Evolutionary conservation across 2,888 invertebrate species (phyloP).

Genomic region (Lycocerus yunnanus): DNA sequence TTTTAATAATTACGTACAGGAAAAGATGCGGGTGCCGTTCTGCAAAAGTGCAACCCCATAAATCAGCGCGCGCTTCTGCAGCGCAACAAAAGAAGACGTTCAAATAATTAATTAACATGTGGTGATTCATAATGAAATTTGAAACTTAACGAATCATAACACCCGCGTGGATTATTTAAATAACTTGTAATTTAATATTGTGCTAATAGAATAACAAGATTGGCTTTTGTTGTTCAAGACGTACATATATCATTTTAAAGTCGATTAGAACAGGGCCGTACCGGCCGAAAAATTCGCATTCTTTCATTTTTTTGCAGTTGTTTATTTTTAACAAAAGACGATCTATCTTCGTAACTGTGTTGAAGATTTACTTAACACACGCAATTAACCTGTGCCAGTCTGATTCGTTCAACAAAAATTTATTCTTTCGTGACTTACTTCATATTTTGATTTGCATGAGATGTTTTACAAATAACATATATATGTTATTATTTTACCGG

Average conservation of each 20-base stretch:
- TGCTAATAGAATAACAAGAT: slow-evolving; percentile 21
- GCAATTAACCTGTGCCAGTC: neutral
- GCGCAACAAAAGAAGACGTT: neutral
- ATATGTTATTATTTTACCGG: neutral
- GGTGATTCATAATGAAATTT: slow-evolving; percentile 10
- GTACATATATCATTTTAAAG: neutral
- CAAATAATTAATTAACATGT: neutral
- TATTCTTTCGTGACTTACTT: neutral
- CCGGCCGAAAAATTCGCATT: neutral
- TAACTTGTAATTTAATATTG: slow-evolving; percentile 24
- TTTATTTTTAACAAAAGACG: neutral
- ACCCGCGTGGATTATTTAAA: slow-evolving; percentile 5
- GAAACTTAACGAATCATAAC: slow-evolving; percentile 12
- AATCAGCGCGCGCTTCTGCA: neutral
- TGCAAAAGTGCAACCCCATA: neutral
- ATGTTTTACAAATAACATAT: neutral
- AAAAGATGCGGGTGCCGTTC: slow-evolving; percentile 9
- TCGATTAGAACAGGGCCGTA: neutral
- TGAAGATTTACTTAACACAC: neutral
- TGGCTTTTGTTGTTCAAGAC: slow-evolving; percentile 12
- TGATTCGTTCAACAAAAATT: neutral
- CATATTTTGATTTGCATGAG: slow-evolving; percentile 10
- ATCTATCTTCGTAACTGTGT: neutral
- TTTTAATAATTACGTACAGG: neutral
- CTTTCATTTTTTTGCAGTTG: neutral